phyloP scores from a whole-genome alignment of 1,140 invertebrate genomes.

The Reticulitermes speratus region DNA sequence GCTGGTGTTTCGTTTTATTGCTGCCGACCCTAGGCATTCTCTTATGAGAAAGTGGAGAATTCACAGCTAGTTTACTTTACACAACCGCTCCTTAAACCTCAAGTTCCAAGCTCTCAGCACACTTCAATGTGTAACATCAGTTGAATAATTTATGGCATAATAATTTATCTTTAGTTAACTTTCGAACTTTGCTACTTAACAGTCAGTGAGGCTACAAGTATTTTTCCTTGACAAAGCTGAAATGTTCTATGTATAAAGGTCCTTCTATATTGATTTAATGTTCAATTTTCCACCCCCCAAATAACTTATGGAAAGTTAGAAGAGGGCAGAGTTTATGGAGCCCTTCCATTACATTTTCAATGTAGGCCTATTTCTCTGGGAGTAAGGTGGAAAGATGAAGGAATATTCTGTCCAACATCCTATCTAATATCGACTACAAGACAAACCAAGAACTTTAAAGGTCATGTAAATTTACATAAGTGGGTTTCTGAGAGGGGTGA shows the following conservation, averaged over 20 bases:
- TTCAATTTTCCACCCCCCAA: constrained; percentile 3
- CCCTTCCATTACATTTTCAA: background rate
- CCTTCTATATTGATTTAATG: constrained; percentile 14
- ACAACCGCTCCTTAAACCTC: background rate
- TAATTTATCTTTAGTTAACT: constrained; percentile 7
- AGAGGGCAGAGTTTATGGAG: background rate
- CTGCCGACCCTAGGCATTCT: background rate
- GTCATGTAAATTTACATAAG: constrained; percentile 17
- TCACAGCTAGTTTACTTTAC: background rate
- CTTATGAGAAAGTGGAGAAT: background rate
- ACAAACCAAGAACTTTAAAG: constrained; percentile 19
- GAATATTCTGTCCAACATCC: constrained; percentile 10
- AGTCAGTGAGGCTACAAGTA: background rate
- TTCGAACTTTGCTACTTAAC: background rate
- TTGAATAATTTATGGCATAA: constrained; percentile 14
- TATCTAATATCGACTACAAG: constrained; percentile 13
- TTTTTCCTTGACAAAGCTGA: constrained; percentile 11
- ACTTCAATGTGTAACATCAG: background rate
- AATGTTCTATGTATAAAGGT: constrained; percentile 1
- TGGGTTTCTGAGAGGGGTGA: background rate
- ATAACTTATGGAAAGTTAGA: background rate
- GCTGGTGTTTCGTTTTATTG: background rate
- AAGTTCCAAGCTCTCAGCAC: background rate
- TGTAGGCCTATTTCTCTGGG: background rate
- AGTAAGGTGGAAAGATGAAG: constrained; percentile 11